Evolutionary conservation across 2,888 invertebrate genomes (phyloP).

Genomic region (Carabus problematicus): DNA sequence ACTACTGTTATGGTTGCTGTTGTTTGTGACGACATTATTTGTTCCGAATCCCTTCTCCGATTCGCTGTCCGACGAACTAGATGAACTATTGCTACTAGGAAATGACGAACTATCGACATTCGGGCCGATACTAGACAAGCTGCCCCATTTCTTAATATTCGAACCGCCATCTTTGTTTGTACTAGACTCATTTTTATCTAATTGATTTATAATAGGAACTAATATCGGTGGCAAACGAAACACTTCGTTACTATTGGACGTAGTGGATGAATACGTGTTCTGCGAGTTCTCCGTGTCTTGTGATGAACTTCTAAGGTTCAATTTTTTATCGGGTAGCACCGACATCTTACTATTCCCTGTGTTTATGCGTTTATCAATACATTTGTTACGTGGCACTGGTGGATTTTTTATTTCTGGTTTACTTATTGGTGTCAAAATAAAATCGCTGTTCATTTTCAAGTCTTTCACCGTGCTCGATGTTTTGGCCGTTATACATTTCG

Average conservation of each 20-base stretch:
- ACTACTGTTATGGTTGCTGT: too few species aligned
- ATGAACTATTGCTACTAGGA: slow-evolving; percentile 55
- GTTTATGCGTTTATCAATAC: slow-evolving; percentile 35
- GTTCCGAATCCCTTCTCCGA: slow-evolving; percentile 29
- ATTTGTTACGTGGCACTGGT: slow-evolving; percentile 43
- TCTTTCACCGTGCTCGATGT: slow-evolving; percentile 54
- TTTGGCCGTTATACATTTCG: slow-evolving; percentile 63
- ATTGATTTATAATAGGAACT: slow-evolving; percentile 71
- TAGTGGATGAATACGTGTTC: slow-evolving; percentile 62
- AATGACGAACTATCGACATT: slow-evolving; percentile 68
- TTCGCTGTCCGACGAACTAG: slow-evolving; percentile 61
- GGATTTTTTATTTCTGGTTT: slow-evolving; percentile 50
- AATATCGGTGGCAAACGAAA: slow-evolving; percentile 75
- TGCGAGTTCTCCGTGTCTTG: slow-evolving; percentile 70
- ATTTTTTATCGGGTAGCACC: slow-evolving; percentile 63
- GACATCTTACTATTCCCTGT: slow-evolving; percentile 50
- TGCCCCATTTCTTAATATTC: slow-evolving; percentile 64
- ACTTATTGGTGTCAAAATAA: slow-evolving; percentile 56
- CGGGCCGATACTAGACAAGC: slow-evolving; percentile 75
- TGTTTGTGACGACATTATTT: too few species aligned
- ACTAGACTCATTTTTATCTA: slow-evolving; percentile 58
- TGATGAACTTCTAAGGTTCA: slow-evolving; percentile 65
- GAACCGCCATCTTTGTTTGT: slow-evolving; percentile 39
- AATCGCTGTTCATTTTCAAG: slow-evolving; percentile 57
- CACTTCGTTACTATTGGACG: slow-evolving; percentile 61